Evolutionary conservation across 2,113 vertebrate genomes (phyloP).

Genomic region (Promerops cafer): DNA sequence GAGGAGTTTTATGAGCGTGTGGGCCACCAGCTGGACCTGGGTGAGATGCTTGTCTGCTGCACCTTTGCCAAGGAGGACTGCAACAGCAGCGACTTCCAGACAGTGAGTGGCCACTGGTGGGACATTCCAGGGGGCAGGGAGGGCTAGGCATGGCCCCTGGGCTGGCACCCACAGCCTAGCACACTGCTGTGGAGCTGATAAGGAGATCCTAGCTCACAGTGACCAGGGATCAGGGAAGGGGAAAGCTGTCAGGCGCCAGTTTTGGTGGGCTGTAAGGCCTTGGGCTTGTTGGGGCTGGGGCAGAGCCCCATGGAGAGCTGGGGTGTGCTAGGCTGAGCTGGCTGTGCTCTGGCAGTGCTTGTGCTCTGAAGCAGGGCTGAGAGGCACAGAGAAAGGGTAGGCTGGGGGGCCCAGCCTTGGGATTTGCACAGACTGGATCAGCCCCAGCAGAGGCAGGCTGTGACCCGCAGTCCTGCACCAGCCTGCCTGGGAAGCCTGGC

Average conservation of each 20-base stretch:
- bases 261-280: background rate
- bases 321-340: background rate
- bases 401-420: too few relatives aligned
- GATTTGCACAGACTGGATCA: background rate
- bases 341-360: background rate
- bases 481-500: background rate
- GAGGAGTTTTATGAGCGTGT: constrained; percentile 42
- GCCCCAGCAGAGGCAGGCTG: background rate
- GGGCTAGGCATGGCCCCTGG: background rate
- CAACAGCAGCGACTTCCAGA: constrained; percentile 72
- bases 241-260: background rate
- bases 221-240: background rate
- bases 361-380: rapidly evolving
- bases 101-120: constrained; percentile 64
- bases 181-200: background rate
- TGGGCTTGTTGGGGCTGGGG: background rate
- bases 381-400: background rate
- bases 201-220: background rate
- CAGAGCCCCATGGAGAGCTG: background rate
- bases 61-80: constrained; percentile 52
- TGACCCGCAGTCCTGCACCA: background rate
- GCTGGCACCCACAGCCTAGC: background rate
- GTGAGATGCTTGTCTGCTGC: constrained; percentile 68
- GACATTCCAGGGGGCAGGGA: rapidly evolving
- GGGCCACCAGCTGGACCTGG: constrained; percentile 60